These are phyloP conservation scores for Argyra leucocephala DNA, from an alignment of 2,888 invertebrate genomes.

Conservation along the genomic window DNA sequence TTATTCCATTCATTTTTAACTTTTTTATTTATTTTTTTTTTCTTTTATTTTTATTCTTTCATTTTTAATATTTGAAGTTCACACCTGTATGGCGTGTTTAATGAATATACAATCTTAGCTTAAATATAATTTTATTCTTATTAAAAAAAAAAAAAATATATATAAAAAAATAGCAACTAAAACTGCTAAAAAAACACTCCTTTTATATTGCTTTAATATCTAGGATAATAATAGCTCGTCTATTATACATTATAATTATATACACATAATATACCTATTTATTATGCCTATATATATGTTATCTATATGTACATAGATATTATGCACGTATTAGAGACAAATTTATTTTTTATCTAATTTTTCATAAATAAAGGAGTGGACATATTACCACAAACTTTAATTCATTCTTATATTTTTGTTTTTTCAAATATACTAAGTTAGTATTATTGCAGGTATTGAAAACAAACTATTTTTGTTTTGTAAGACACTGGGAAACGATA, in stretches of 20 bases:
- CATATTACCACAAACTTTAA: not conserved
- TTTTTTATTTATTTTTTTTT: not conserved
- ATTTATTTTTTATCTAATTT: not conserved
- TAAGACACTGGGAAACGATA: no score
- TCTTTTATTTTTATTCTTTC: no score
- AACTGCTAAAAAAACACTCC: not conserved
- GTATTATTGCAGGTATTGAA: not conserved
- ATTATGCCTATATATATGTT: not conserved
- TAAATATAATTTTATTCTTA: not conserved
- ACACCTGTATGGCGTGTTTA: constrained; percentile 6
- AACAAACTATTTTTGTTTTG: no score
- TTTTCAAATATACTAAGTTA: not conserved
- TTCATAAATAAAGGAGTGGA: constrained; percentile 6
- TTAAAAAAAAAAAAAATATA: not conserved
- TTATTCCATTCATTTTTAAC: not conserved
- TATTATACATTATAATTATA: not conserved
- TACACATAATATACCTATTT: not conserved
- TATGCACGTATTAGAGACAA: not conserved
- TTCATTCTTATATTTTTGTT: no score
- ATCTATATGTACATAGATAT: not conserved
- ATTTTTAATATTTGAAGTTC: not conserved
- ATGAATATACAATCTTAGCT: not conserved
- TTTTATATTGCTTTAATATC: not conserved
- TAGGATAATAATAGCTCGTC: not conserved
- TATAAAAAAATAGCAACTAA: not conserved